Conservation (phyloP, 2,113 vertebrate genomes). For the Ramphastos sulfuratus region DNA sequence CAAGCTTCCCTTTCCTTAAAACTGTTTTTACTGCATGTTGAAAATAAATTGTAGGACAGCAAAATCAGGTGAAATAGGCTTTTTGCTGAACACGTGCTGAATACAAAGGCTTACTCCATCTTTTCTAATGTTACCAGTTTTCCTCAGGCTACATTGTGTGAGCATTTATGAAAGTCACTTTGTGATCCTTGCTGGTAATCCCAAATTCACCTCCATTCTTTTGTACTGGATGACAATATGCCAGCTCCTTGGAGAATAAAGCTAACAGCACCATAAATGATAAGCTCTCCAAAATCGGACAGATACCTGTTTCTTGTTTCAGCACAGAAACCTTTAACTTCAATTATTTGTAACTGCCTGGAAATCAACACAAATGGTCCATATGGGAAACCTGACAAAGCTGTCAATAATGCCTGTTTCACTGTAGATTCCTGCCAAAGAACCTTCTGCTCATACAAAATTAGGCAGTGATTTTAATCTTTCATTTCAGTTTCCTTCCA, state of each 20-base stretch:
- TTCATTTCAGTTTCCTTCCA: not conserved
- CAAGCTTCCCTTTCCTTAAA: not conserved
- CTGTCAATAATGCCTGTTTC: conserved; percentile 31
- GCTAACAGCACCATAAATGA: not conserved
- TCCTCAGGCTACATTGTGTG: not conserved
- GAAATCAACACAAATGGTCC: conserved; percentile 8
- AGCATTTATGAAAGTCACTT: not conserved
- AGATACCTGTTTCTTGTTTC: not conserved
- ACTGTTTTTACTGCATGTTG: not conserved
- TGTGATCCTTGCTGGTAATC: not conserved
- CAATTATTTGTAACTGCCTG: conserved; percentile 31
- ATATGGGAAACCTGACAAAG: conserved; percentile 22
- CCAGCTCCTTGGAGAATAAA: not conserved
- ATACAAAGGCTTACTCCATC: not conserved
- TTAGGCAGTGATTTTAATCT: not conserved
- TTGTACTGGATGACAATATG: not conserved
- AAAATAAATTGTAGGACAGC: not conserved
- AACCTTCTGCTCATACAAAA: not conserved
- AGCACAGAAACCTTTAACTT: conserved; percentile 19
- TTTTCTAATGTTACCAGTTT: not conserved
- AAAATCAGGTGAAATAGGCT: not conserved
- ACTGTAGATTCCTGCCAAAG: not conserved
- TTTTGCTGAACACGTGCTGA: not conserved
- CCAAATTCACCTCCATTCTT: not conserved
- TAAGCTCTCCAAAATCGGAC: not conserved